A percentile compares a stretch with the other conserved stretches of the same genome.
These are phyloP conservation scores for Cuculus canorus DNA, from an alignment of 2,797 vertebrate genomes.

Conservation along the genomic window DNA sequence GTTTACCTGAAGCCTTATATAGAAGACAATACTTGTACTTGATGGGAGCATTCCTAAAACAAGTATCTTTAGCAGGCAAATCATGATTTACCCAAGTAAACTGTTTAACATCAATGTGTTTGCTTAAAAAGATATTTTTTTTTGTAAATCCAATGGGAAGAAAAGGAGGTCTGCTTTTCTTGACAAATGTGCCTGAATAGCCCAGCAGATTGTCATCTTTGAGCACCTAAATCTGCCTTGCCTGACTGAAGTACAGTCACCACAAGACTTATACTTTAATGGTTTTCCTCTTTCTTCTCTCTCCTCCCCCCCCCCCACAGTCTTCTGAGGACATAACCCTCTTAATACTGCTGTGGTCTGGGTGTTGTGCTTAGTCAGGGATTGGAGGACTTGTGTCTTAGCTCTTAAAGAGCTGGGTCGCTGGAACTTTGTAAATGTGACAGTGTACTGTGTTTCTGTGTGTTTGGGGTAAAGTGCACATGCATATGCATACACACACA, in stretches of 20 bases:
- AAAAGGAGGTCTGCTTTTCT: not conserved
- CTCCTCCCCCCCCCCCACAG: not conserved
- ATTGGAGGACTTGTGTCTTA: not conserved
- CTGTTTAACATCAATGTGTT: not conserved
- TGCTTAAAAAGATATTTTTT: not conserved
- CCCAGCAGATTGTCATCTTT: not conserved
- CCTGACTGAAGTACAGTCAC: not conserved
- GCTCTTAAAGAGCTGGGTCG: not conserved
- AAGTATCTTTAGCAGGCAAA: not conserved
- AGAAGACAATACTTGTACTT: not conserved
- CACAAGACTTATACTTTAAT: not conserved
- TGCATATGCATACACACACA: accelerated
- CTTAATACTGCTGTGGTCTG: not conserved
- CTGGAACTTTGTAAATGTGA: not conserved
- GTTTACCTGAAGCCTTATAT: not conserved
- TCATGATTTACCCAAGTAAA: not conserved
- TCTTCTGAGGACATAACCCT: not conserved
- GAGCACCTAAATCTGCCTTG: not conserved
- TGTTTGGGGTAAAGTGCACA: not conserved
- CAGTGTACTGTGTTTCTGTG: not conserved
- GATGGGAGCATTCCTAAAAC: not conserved
- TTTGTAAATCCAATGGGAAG: not conserved
- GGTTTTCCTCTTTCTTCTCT: not conserved
- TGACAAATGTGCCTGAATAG: not conserved
- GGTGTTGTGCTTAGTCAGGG: not conserved